Percentiles rank a stretch among this genome's conserved stretches.
These are phyloP conservation scores for Bostrychus sinensis DNA, from an alignment of 2,113 vertebrate species.

Conservation along the genomic window DNA sequence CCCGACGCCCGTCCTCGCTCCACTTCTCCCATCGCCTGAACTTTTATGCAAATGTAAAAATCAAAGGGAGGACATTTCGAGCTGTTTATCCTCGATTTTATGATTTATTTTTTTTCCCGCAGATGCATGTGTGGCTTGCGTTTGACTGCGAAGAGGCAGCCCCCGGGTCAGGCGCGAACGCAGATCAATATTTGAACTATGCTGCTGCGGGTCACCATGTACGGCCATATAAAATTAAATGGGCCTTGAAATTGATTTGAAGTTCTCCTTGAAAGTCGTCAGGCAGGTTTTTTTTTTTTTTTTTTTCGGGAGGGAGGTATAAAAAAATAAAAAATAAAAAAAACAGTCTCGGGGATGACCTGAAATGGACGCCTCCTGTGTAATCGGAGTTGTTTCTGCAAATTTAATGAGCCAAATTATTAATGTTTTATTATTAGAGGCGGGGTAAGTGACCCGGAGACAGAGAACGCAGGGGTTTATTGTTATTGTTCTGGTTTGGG, in stretches of 20 bases:
- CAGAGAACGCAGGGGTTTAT: constrained; percentile 42
- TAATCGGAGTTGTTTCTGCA: constrained; percentile 68
- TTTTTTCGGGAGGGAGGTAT: too few relatives aligned
- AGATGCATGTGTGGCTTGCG: constrained; percentile 38
- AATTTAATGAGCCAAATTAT: constrained; percentile 65
- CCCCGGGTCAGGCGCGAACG: constrained; percentile 47
- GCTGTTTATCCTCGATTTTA: constrained; percentile 22
- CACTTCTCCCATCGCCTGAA: neutral
- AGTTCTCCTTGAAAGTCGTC: constrained; percentile 66
- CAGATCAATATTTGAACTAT: constrained; percentile 74
- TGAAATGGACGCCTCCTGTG: constrained; percentile 38
- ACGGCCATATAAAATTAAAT: constrained; percentile 71
- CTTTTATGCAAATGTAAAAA: neutral
- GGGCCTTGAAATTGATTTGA: constrained; percentile 78
- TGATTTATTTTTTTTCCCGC: constrained; percentile 34
- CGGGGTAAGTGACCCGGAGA: constrained; percentile 43
- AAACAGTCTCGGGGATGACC: constrained; percentile 27
- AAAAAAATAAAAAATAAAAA: constrained; percentile 22
- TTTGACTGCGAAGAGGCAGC: constrained; percentile 53
- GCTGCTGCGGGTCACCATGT: constrained; percentile 68
- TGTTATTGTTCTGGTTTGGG: neutral
- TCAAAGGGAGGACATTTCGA: constrained; percentile 30
- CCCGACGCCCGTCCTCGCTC: neutral
- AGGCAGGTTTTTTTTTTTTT: constrained; percentile 60
- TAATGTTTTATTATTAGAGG: constrained; percentile 34